Base-by-base conservation (phyloP, 2,113 vertebrate genomes). In the Lophius piscatorius region DNA sequence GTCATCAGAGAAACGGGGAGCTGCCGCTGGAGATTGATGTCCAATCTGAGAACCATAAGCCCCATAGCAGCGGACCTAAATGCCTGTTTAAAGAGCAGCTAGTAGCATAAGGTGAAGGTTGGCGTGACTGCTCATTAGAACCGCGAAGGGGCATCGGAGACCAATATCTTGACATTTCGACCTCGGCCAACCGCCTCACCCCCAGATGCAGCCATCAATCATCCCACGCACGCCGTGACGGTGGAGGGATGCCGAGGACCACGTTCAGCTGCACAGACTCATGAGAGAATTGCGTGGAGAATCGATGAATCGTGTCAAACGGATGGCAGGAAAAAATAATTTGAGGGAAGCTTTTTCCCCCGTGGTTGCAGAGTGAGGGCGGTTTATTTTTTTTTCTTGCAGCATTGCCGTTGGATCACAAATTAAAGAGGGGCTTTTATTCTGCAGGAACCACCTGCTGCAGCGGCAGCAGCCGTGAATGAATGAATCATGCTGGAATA, bases 101-200 rank as follows among this genome's bases (percentile, higher is more conserved):
- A 13, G 42, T 6, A 8, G 23, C 14, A 26, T 41, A 74, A 67
- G 71, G 59, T 74, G 55, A 74, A 69, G 62, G 65, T 45, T 74
- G 63, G 49, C 46, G 33, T 11, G 49, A 47, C 23, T n/a, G 39
- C 54, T 58, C 28, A 18, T 29, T 16, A 52, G 41, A 38, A 52
- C 48, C 1, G 17, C 5, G 45, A 34, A 7, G 4, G 26, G 36
- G 67, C 38, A 54, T 26, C 23, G 39, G 5, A 48, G 44, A 56
- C 63, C 60, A 29, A 70, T 64, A 48, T 63, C 48, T 54, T 58
- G 60, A 81, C 59, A 55, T 72, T 41, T 60, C 21, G 23, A 52
- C 29, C 34, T 10, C 10, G 18, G 13, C 26, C 33, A 18, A n/a
- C 34, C 48, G 33, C 4, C 14, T 6, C 12, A 29, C 38, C 17